phyloP scores from a whole-genome alignment of 2,888 invertebrate genomes.

The Tetragonula carbonaria region DNA sequence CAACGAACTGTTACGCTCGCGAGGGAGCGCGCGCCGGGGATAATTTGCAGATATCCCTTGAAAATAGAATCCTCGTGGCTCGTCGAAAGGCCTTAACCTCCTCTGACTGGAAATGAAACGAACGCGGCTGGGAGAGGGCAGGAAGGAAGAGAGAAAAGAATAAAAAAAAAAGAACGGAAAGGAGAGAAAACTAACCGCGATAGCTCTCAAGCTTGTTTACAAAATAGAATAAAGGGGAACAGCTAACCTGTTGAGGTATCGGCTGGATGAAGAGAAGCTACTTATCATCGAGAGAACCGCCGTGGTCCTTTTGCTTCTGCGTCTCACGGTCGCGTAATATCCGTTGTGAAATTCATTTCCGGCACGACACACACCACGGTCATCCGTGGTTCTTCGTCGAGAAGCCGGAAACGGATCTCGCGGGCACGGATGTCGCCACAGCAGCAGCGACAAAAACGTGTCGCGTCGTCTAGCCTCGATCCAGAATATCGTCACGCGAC shows the following conservation, averaged over 20 bases:
- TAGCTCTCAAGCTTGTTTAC: conserved; percentile 48
- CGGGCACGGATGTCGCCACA: neutral
- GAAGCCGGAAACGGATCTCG: neutral
- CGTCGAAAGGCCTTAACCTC: conserved; percentile 23
- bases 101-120: neutral
- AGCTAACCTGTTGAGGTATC: conserved; percentile 61
- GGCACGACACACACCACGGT: neutral
- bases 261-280: conserved; percentile 53
- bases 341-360: conserved; percentile 33
- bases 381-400: too few species aligned
- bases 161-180: neutral
- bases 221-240: conserved; percentile 42
- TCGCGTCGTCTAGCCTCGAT: conserved; percentile 6
- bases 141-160: neutral
- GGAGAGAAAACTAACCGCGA: conserved; percentile 35
- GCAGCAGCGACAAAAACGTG: neutral
- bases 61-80: conserved; percentile 35
- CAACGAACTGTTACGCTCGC: conserved; percentile 63
- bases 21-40: neutral
- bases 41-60: conserved; percentile 43
- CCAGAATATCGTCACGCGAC: neutral
- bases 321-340: neutral
- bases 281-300: conserved; percentile 49
- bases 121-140: neutral
- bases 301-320: neutral